phyloP scores from a whole-genome alignment of 2,888 invertebrate species.

The Mesopsocus fuscifrons region DNA sequence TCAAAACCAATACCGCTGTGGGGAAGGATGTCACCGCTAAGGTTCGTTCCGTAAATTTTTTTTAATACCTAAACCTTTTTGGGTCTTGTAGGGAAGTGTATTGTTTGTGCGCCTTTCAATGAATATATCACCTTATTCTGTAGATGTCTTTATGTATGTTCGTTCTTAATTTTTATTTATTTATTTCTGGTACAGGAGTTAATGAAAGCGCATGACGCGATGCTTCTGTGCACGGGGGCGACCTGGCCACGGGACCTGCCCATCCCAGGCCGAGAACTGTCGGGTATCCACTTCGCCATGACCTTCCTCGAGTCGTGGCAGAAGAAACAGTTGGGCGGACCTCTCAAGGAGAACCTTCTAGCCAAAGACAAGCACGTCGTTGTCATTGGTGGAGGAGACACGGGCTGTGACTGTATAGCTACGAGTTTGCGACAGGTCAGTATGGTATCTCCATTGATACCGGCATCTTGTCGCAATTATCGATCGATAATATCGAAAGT shows the following conservation, averaged over 20 bases:
- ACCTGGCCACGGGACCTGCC: slow-evolving; percentile 91
- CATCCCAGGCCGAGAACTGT: slow-evolving; percentile 66
- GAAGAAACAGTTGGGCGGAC: slow-evolving; percentile 68
- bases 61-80: no score
- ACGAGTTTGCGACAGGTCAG: slow-evolving; percentile 67
- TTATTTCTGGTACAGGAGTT: slow-evolving; percentile 24
- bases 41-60: slow-evolving; percentile 22
- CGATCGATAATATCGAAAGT: no score
- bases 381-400: slow-evolving; percentile 79
- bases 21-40: slow-evolving; percentile 77
- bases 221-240: slow-evolving; percentile 81
- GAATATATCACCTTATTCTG: no score
- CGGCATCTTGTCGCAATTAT: no score
- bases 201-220: slow-evolving; percentile 52
- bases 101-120: no score
- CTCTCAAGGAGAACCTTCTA: slow-evolving; percentile 35
- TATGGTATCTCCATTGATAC: background rate
- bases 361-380: slow-evolving; percentile 91
- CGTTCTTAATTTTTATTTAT: no score
- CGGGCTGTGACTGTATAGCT: slow-evolving; percentile 95
- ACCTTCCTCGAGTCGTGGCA: slow-evolving; percentile 94
- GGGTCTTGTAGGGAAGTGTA: no score
- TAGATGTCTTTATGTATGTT: no score
- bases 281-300: slow-evolving; percentile 95
- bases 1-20: slow-evolving; percentile 77